Conservation (phyloP, 2,113 vertebrate species). For the Phalacrocorax brasilianus region DNA sequence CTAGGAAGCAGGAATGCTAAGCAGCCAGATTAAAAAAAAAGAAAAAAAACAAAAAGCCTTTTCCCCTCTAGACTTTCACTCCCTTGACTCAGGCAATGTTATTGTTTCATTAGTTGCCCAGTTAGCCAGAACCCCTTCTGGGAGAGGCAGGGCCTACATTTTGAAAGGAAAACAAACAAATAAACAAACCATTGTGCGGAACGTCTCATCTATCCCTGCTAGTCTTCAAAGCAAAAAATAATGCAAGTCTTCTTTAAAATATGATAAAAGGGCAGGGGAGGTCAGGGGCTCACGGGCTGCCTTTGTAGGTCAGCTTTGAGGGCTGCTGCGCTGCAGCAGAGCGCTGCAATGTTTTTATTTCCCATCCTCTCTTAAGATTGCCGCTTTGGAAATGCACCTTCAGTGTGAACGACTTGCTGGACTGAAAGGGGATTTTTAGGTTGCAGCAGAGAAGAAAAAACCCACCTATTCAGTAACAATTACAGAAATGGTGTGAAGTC, state of each 20-base stretch:
- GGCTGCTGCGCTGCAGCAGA: background rate
- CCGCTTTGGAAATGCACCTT: background rate
- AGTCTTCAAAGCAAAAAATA: background rate
- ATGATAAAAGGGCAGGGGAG: background rate
- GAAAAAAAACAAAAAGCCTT: background rate
- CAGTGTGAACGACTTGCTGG: rapidly evolving
- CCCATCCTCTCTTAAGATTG: background rate
- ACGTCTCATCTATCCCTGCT: background rate
- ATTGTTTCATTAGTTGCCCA: background rate
- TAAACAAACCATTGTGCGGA: background rate
- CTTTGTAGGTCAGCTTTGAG: background rate
- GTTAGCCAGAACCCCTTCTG: background rate
- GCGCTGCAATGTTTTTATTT: background rate
- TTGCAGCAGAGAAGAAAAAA: background rate
- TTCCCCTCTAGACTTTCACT: background rate
- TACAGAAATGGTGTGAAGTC: background rate
- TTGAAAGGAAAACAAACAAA: constrained; percentile 5
- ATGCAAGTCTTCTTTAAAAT: background rate
- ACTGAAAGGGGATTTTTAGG: background rate
- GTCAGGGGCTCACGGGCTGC: background rate
- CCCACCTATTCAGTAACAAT: background rate
- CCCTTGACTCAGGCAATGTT: background rate
- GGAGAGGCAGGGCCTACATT: background rate
- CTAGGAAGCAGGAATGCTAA: constrained; percentile 1
- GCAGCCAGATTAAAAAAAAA: background rate